Conservation (phyloP, 1,140 invertebrate genomes). For the Drosophila ogumai region DNA sequence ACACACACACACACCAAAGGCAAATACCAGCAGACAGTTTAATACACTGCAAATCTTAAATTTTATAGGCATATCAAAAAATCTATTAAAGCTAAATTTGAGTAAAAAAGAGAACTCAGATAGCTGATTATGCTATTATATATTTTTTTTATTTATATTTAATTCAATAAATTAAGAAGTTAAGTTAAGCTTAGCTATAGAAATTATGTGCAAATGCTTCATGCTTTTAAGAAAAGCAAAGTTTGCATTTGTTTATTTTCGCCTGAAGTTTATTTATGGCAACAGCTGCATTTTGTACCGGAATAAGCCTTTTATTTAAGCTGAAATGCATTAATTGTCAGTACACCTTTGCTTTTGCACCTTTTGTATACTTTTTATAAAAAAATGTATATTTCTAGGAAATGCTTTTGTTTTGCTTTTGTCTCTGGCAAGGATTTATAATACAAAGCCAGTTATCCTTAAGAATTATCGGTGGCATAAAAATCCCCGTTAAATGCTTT, state of each 20-base stretch:
- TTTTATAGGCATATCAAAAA: background rate
- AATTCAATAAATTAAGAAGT: background rate
- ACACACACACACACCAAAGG: background rate
- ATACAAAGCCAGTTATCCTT: background rate
- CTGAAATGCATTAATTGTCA: background rate
- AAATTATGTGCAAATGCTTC: background rate
- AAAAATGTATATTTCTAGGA: background rate
- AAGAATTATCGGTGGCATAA: background rate
- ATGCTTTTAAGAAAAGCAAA: background rate
- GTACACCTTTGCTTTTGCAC: background rate
- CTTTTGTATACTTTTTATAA: background rate
- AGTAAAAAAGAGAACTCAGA: too few relatives aligned
- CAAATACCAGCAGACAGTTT: conserved; percentile 13
- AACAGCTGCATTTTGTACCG: background rate
- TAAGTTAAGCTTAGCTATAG: background rate
- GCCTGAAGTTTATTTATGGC: background rate
- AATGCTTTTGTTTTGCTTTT: background rate
- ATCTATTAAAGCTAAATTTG: background rate
- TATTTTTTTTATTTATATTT: background rate
- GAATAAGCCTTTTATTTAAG: background rate
- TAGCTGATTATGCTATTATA: too few relatives aligned
- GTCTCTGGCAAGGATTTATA: background rate
- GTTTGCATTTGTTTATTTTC: background rate
- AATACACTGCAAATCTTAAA: conserved; percentile 13
- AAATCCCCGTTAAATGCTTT: background rate